Evolutionary conservation across 2,888 invertebrate species (phyloP).

Genomic region (Romanomermis culicivorax): DNA sequence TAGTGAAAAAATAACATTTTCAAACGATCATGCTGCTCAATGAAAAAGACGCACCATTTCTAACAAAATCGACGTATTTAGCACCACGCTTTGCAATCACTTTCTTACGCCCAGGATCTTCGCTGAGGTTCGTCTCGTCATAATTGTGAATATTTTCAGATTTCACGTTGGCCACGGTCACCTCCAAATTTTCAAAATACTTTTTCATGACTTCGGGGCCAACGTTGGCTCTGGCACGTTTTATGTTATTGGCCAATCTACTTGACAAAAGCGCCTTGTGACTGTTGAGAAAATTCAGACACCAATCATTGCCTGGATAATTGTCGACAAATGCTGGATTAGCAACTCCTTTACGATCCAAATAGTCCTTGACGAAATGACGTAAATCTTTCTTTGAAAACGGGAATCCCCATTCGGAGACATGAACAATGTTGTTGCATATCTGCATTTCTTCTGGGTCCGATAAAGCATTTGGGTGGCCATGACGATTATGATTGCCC

Average conservation of each 20-base stretch:
- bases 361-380: neutral
- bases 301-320: neutral
- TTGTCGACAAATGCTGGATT: neutral
- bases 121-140: constrained; percentile 26
- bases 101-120: constrained; percentile 25
- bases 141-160: constrained; percentile 23
- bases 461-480: neutral
- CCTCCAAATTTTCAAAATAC: constrained; percentile 8
- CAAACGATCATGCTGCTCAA: too few species aligned
- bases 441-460: neutral
- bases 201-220: constrained; percentile 4
- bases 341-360: neutral
- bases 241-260: constrained; percentile 8
- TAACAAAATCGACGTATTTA: constrained; percentile 29
- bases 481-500: neutral
- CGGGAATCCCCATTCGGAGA: neutral
- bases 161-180: constrained; percentile 7
- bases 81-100: constrained; percentile 19
- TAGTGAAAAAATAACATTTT: too few species aligned
- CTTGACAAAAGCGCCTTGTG: constrained; percentile 1
- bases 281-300: constrained; percentile 8
- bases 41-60: too few species aligned
- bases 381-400: neutral
- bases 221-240: constrained; percentile 8
- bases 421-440: neutral